Conservation (phyloP, 2,888 invertebrate species). For the Spatulosminthurus flaviceps region DNA sequence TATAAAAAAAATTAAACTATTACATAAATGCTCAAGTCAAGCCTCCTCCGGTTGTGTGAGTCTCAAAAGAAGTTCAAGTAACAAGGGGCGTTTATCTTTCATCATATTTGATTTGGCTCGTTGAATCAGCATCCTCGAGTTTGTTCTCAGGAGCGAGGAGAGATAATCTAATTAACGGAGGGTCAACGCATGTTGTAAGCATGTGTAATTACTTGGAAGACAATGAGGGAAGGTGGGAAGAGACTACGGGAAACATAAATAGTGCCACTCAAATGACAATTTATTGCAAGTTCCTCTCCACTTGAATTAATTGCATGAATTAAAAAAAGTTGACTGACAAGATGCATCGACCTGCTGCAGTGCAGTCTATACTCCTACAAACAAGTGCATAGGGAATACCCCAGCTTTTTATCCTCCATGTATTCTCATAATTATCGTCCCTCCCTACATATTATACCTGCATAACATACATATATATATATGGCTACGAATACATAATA, state of each 20-base stretch:
- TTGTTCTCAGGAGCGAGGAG: conserved; percentile 18
- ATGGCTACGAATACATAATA: too few relatives aligned
- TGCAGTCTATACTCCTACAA: too few relatives aligned
- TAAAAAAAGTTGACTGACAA: conserved; percentile 35
- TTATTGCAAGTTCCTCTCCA: conserved; percentile 23
- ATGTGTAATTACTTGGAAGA: conserved; percentile 8
- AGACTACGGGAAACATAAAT: conserved; percentile 32
- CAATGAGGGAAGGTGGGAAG: conserved; percentile 29
- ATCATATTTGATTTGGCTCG: conserved; percentile 8
- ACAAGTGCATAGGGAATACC: too few relatives aligned
- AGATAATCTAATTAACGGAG: conserved; percentile 36
- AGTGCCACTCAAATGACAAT: conserved; percentile 26
- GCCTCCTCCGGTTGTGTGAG: not conserved
- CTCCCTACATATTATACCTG: too few relatives aligned
- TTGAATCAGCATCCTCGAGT: conserved; percentile 1
- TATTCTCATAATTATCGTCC: too few relatives aligned
- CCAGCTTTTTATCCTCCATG: too few relatives aligned
- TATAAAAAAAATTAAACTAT: not conserved
- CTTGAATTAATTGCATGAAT: conserved; percentile 10
- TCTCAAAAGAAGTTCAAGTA: not conserved
- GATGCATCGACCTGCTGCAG: conserved; percentile 10
- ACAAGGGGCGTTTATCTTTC: conserved; percentile 13
- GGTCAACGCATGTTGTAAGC: conserved; percentile 10
- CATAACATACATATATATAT: too few relatives aligned
- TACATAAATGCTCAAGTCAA: too few relatives aligned